Base-by-base conservation (phyloP, 2,797 vertebrate genomes). In the Phylloscopus collybita region DNA sequence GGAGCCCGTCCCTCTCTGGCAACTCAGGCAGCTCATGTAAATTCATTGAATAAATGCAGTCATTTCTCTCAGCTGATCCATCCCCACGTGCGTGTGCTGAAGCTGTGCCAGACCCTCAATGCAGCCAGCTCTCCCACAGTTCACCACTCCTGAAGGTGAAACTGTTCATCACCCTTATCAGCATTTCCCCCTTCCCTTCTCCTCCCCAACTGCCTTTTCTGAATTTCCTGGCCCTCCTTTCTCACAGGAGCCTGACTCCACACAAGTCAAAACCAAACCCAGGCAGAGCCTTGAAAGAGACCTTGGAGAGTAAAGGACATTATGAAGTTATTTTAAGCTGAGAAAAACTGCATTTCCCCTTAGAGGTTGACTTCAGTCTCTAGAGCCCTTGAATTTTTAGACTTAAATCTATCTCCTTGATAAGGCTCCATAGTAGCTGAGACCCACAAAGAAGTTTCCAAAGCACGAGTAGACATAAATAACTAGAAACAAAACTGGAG, bases 41-140 rank as follows among this genome's bases (percentile, higher is more conserved):
- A 97, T 96, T 96, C 94, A 96, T 92, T 96, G 95, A 97, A 94
- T 86, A 96, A 97, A 93, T 95, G 94, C 96, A 96, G 95, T 95
- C 95, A 96, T 95, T 92, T 91, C 87, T 93, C 95, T 96, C 95
- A 96, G 94, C 95, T 97, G 95, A 97, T 97, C 92, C 73, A 84
- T 86, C 76, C 92, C 95, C 95, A 96, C 91, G 95, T 93, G 91
- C 34, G 1, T 3, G 26, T 36, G 64, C 76, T 94, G 92, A 93
- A 93, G 70, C 95, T 84, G 92, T 93, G 95, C 96, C 96, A 97
- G 94, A 80, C 76, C 88, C 90, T 95, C 87, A 79, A 16, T 57
- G 87, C 95, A 95, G 96, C 96, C 96, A 97, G 66, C 79, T 91
- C 89, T 94, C 94, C 82, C 90, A 96, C 92, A 92, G 93, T 90